A percentile compares a stretch with the other conserved stretches of the same genome.
phyloP scores from a whole-genome alignment of 35 echinoderm and acorn worm genomes.

The Amphiura filiformis region DNA sequence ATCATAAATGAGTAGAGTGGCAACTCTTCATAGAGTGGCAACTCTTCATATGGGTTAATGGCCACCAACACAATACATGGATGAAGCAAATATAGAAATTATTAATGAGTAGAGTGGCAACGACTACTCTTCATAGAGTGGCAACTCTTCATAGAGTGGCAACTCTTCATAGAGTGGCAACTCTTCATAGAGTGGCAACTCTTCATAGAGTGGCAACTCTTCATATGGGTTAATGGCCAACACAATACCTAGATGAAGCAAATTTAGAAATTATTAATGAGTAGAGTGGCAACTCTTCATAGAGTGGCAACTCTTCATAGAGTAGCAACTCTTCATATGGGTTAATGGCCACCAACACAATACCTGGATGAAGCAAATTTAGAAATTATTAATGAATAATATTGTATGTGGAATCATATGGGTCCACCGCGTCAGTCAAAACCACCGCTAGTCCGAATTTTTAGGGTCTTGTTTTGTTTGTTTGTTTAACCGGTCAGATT shows the following conservation, averaged over 20 bases:
- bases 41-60: slow-evolving; percentile 90
- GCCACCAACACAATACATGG: slow-evolving; percentile 97
- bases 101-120: no score
- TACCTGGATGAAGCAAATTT: slow-evolving; percentile 58
- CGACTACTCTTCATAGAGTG: slow-evolving; percentile 91
- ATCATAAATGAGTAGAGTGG: not conserved
- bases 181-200: no score
- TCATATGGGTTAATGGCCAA: slow-evolving; percentile 95
- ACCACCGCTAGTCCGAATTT: no score
- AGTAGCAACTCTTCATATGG: no score
- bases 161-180: no score
- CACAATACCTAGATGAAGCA: slow-evolving; percentile 80
- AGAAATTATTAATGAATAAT: not conserved
- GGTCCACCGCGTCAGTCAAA: no score
- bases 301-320: slow-evolving; percentile 93
- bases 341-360: slow-evolving; percentile 95
- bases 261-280: not conserved
- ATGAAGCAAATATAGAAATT: not conserved
- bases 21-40: slow-evolving; percentile 93
- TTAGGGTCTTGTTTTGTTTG: no score
- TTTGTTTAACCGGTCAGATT: no score
- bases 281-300: no score
- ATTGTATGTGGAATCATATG: no score
- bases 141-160: no score
- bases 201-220: slow-evolving; percentile 85